These are phyloP conservation scores for Turritopsis dohrnii DNA, from an alignment of 30 jellyfish, hydroid and myxozoan species.

Conservation along the genomic window DNA sequence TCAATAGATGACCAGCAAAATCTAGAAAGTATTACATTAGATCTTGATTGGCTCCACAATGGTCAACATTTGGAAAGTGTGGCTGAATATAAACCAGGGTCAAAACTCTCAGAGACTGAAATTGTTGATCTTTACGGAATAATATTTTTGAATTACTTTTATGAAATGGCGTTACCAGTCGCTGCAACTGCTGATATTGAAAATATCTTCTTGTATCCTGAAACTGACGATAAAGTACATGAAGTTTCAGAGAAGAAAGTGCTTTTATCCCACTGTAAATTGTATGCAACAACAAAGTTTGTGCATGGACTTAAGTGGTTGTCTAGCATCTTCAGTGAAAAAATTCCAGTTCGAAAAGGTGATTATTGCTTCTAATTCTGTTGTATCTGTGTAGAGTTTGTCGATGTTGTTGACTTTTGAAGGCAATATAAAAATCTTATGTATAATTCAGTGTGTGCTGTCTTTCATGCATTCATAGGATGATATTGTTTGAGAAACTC, in stretches of 20 bases:
- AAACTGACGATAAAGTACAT: slow-evolving; percentile 30
- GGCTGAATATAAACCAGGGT: not conserved
- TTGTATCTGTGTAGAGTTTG: too few relatives aligned
- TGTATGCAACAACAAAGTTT: slow-evolving; percentile 38
- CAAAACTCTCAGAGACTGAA: not conserved
- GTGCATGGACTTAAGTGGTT: slow-evolving; percentile 42
- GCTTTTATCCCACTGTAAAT: slow-evolving; percentile 31
- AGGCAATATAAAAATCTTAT: not conserved
- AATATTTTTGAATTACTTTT: slow-evolving; percentile 45
- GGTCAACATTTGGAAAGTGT: not conserved
- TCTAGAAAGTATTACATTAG: not conserved
- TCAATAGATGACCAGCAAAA: not conserved
- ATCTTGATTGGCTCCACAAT: not conserved
- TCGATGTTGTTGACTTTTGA: too few relatives aligned
- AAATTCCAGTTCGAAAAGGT: slow-evolving; percentile 52
- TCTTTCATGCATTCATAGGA: not conserved
- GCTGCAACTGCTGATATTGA: slow-evolving; percentile 15
- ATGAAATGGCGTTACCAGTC: slow-evolving; percentile 60
- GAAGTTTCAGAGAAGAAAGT: slow-evolving; percentile 63
- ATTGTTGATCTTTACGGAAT: slow-evolving; percentile 29
- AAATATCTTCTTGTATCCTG: slow-evolving; percentile 14
- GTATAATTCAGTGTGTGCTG: not conserved
- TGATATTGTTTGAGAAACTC: not conserved
- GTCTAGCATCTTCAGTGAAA: slow-evolving; percentile 6
- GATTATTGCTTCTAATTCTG: too few relatives aligned